Conservation (phyloP, 2,888 invertebrate genomes). For the Criorhina ranunculi region DNA sequence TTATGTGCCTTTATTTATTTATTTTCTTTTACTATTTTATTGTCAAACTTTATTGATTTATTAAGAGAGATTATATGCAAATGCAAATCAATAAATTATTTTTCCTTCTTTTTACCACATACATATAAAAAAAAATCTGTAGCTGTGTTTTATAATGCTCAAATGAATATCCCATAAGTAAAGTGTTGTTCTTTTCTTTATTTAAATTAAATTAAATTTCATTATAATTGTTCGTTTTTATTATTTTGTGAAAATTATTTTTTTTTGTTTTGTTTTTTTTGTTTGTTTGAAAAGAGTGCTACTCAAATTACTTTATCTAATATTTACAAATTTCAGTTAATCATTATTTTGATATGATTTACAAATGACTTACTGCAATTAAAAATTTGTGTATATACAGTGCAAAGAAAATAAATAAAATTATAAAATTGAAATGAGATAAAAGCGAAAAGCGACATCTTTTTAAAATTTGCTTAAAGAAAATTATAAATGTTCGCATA, state of each 20-base stretch:
- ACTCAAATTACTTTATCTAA: constrained; percentile 55
- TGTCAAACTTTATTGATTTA: constrained; percentile 75
- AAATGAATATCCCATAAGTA: constrained; percentile 22
- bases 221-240: not conserved
- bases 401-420: constrained; percentile 45
- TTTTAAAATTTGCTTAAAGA: constrained; percentile 44
- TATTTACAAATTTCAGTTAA: constrained; percentile 71
- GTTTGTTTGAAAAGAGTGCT: constrained; percentile 26
- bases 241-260: constrained; percentile 35
- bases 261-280: constrained; percentile 15
- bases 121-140: constrained; percentile 6
- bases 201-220: constrained; percentile 9
- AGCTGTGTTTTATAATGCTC: constrained; percentile 37
- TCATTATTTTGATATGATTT: constrained; percentile 68
- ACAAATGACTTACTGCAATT: constrained; percentile 55
- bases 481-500: constrained; percentile 55
- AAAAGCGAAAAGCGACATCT: constrained; percentile 73
- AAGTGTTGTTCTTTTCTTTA: constrained; percentile 7
- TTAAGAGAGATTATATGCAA: constrained; percentile 50
- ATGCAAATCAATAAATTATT: constrained; percentile 41
- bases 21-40: constrained; percentile 68
- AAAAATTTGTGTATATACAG: constrained; percentile 67
- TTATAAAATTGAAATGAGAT: constrained; percentile 12
- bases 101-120: constrained; percentile 14
- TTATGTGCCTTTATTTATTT: constrained; percentile 52